Conservation (phyloP, 2,888 invertebrate species). For the Parnassius mnemosyne region DNA sequence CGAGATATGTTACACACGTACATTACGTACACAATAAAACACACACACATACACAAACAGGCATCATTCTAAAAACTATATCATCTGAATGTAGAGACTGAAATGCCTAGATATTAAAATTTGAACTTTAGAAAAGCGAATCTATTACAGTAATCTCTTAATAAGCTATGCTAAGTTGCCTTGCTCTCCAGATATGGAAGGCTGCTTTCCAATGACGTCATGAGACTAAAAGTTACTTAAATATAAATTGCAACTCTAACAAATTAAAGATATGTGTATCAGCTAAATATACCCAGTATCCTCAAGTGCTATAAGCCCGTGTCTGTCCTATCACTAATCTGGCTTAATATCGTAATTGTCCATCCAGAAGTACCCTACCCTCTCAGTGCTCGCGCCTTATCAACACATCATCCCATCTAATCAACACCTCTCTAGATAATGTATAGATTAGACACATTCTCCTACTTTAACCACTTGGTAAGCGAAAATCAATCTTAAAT, state of each 20-base stretch:
- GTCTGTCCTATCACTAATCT: constrained; percentile 20
- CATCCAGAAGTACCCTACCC: constrained; percentile 14
- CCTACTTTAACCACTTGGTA: background rate
- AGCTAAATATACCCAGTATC: background rate
- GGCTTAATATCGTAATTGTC: constrained; percentile 36
- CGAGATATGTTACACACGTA: too few species aligned
- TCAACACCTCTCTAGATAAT: constrained; percentile 31
- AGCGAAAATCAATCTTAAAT: constrained; percentile 1
- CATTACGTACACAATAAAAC: too few species aligned
- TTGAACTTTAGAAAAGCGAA: too few species aligned
- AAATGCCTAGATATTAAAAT: too few species aligned
- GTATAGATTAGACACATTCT: constrained; percentile 33
- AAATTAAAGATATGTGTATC: background rate
- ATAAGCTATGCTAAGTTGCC: too few species aligned
- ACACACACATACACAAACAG: too few species aligned
- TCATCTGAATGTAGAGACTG: too few species aligned
- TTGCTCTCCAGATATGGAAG: too few species aligned
- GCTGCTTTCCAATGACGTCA: too few species aligned
- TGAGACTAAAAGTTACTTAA: too few species aligned
- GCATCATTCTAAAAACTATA: too few species aligned
- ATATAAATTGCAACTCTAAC: background rate
- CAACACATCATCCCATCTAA: constrained; percentile 27
- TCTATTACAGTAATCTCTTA: too few species aligned
- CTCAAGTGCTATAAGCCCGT: background rate
- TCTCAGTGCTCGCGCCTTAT: constrained; percentile 21